phyloP scores from a whole-genome alignment of 2,888 invertebrate species.

The Linyphia triangularis region DNA sequence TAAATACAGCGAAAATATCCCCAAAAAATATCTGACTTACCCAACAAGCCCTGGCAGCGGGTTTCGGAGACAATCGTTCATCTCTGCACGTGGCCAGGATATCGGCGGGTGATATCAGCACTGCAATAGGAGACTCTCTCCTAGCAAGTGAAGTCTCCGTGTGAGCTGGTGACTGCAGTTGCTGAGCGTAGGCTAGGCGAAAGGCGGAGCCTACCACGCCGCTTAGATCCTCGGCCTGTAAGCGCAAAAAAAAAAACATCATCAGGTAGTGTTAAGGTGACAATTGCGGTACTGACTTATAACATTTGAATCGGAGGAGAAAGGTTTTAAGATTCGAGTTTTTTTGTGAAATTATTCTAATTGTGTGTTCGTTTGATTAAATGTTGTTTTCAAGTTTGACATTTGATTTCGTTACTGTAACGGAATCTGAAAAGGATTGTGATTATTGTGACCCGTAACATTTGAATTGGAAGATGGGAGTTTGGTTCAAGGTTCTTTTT shows the following conservation, averaged over 20 bases:
- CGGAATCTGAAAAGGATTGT: too few relatives aligned
- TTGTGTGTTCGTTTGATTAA: too few relatives aligned
- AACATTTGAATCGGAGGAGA: too few relatives aligned
- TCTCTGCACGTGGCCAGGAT: slow-evolving; percentile 54
- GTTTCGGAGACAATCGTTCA: slow-evolving; percentile 44
- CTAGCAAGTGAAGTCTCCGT: slow-evolving; percentile 21
- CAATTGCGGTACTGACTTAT: slow-evolving; percentile 10
- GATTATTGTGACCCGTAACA: too few relatives aligned
- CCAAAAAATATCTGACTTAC: slow-evolving; percentile 30
- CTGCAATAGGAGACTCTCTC: slow-evolving; percentile 37
- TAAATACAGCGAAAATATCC: neutral
- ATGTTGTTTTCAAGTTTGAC: too few relatives aligned
- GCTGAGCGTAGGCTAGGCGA: slow-evolving; percentile 93
- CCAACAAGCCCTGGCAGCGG: slow-evolving; percentile 54
- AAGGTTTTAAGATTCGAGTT: too few relatives aligned
- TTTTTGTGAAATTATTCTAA: too few relatives aligned
- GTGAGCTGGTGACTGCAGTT: slow-evolving; percentile 83
- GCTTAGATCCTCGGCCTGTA: slow-evolving; percentile 92
- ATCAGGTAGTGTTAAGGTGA: neutral
- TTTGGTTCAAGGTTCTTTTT: too few relatives aligned
- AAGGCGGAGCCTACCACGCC: slow-evolving; percentile 93
- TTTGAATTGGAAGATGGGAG: too few relatives aligned
- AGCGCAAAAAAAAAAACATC: slow-evolving; percentile 74
- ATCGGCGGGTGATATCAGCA: slow-evolving; percentile 40
- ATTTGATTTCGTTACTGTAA: too few relatives aligned